Conservation (phyloP, 2,113 vertebrate genomes). For the Sylvietta virens region DNA sequence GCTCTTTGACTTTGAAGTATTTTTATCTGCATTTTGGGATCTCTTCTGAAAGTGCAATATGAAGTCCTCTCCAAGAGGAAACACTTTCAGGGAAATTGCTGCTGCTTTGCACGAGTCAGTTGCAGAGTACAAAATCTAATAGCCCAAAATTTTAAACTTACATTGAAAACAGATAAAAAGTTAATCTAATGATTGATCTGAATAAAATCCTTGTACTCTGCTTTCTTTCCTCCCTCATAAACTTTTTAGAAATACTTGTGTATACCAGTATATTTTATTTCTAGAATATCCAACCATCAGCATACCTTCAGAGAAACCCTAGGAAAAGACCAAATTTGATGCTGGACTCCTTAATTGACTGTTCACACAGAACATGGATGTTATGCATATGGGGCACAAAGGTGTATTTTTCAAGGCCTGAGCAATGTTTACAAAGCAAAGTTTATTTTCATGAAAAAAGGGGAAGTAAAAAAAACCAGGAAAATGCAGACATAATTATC, state of each 20-base stretch:
- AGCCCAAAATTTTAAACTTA: not conserved
- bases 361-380: not conserved
- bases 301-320: not conserved
- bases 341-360: not conserved
- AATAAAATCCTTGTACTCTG: not conserved
- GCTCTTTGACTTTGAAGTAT: not conserved
- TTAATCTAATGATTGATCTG: not conserved
- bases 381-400: not conserved
- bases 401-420: not conserved
- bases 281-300: not conserved
- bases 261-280: not conserved
- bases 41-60: not conserved
- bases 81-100: not conserved
- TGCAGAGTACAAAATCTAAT: not conserved
- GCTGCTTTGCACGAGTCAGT: not conserved
- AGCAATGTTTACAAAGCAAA: not conserved
- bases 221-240: too few relatives aligned
- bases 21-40: not conserved
- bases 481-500: not conserved
- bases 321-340: not conserved
- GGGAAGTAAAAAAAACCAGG: not conserved
- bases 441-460: not conserved
- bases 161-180: not conserved
- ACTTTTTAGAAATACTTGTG: not conserved
- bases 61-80: not conserved